Percentiles rank a stretch among this genome's conserved stretches.
These are phyloP conservation scores for Cataglyphis hispanica DNA, from an alignment of 1,140 invertebrate species.

Conservation along the genomic window DNA sequence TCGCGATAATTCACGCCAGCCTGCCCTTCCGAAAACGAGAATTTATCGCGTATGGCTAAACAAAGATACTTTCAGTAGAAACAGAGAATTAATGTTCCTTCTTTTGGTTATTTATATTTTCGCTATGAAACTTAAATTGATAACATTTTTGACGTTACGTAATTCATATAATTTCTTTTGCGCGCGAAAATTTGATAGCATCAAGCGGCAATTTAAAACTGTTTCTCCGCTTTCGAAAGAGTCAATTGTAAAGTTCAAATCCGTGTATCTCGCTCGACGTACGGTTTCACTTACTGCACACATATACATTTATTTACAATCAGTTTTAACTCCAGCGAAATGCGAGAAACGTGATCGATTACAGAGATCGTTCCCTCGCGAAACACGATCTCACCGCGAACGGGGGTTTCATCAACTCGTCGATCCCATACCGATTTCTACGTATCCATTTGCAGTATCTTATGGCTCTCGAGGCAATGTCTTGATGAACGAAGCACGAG, in stretches of 20 bases:
- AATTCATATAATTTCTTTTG: background rate
- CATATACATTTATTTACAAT: conserved; percentile 11
- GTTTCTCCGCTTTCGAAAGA: background rate
- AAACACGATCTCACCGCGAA: background rate
- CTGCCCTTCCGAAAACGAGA: background rate
- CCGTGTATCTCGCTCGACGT: background rate
- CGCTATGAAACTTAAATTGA: background rate
- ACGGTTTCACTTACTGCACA: background rate
- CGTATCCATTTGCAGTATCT: conserved; percentile 54
- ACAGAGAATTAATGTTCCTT: no score
- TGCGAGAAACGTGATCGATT: conserved; percentile 63
- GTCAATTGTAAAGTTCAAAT: background rate
- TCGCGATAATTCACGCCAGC: conserved; percentile 24
- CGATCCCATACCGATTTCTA: conserved; percentile 35
- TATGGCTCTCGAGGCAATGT: conserved; percentile 48
- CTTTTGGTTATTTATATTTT: no score
- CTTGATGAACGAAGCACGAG: conserved; percentile 49
- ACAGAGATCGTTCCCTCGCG: conserved; percentile 43
- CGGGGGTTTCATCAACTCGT: conserved; percentile 47
- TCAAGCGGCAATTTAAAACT: background rate
- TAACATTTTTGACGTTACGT: background rate
- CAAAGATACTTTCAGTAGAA: no score
- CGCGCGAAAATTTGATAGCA: conserved; percentile 5
- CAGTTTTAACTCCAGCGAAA: conserved; percentile 42
- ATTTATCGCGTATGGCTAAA: conserved; percentile 17